Evolutionary conservation across 2,113 vertebrate species (phyloP), one percentile per base, ranked within the genome.

Genomic region (Lathamus discolor): DNA sequence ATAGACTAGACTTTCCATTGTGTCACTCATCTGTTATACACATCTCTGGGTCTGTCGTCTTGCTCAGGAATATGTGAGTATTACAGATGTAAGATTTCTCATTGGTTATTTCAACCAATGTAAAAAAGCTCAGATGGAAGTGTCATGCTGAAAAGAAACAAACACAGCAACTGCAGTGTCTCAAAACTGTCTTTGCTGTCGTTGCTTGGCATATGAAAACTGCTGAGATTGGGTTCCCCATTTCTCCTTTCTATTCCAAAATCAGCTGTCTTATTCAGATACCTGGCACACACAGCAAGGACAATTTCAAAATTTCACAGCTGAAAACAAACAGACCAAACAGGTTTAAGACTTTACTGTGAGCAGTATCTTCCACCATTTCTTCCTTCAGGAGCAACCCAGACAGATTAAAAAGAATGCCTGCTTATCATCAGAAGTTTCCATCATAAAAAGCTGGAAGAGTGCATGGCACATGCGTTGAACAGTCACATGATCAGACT

Each of bases 131-230:
- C 64, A 12, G 14, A 74, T 12, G 8, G 44, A 91, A 69, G 63
- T 1, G 11, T 11, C 64, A 57, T 0, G 0, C 24, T 74, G 63
- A 59, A 85, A 72, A 51, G 49, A 73, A 84, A 70, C 9, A 57
- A 49, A 48, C 0, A 0, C 49, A 76, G 59, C 54, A 46, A 61
- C 78, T 48, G 37, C 72, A 44, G 1, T 1, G 9, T 15, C 77
- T 79, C 91, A 62, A 29, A 90, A 62, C 48, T n/a, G 17, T 17
- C 51, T 52, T 5, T 29, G 28, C 51, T 81, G 28, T 24, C 28
- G n/a, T 3, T 70, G 61, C 59, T 57, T 63, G 41, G 88, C 35
- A 48, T 17, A 46, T 6, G 17, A 67, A 62, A 70, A 68, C 14
- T 77, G 46, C 64, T 46, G 43, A 83, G 25, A 35, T 0, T 11